These are phyloP conservation scores for Euthynnus affinis DNA, from an alignment of 2,797 vertebrate genomes.

Conservation along the genomic window DNA sequence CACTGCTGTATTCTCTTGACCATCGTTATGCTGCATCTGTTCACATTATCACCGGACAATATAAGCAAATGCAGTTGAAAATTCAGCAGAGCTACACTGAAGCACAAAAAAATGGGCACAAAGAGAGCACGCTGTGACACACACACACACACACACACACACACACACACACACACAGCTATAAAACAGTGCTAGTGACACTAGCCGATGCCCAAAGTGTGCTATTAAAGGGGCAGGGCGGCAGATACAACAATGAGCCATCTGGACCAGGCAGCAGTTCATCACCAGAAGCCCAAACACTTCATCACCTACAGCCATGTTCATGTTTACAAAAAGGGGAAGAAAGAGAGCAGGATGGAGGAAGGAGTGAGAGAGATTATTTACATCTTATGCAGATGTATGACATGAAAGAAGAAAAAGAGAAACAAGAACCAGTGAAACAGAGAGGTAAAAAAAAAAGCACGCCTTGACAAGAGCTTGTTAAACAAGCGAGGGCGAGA, in stretches of 20 bases:
- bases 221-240: conserved; percentile 75
- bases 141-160: conserved; percentile 32
- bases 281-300: conserved; percentile 61
- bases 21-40: conserved; percentile 59
- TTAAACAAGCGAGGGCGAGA: conserved; percentile 5
- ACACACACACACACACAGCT: conserved; percentile 38
- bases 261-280: conserved; percentile 72
- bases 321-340: conserved; percentile 52
- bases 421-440: neutral
- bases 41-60: conserved; percentile 58
- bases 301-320: conserved; percentile 64
- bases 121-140: conserved; percentile 43
- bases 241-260: conserved; percentile 77
- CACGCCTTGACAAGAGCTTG: neutral
- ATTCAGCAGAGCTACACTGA: conserved; percentile 1
- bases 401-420: conserved; percentile 7
- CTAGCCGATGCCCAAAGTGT: conserved; percentile 59
- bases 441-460: conserved; percentile 23
- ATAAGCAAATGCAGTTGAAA: conserved; percentile 54
- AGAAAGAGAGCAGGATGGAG: neutral
- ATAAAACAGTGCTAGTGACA: conserved; percentile 59
- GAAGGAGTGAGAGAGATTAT: neutral
- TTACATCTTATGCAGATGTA: conserved; percentile 44
- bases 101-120: conserved; percentile 39
- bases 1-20: conserved; percentile 31